These are phyloP conservation scores for Neosalanx taihuensis DNA, from an alignment of 2,797 vertebrate species.

Conservation along the genomic window DNA sequence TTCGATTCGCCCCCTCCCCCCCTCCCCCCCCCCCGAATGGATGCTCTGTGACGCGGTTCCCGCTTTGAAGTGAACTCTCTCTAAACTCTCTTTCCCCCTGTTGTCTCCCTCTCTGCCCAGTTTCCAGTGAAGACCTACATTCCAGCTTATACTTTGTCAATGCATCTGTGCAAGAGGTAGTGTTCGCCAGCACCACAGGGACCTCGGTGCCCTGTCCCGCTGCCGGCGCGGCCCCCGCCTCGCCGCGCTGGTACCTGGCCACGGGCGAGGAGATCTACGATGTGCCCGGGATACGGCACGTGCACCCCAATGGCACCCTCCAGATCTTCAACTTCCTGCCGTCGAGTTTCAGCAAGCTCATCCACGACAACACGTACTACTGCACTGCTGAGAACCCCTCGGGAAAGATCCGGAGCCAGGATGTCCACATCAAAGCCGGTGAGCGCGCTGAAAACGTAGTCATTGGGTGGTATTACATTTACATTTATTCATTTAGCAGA, in stretches of 20 bases:
- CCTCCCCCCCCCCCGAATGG: no score
- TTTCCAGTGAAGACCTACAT: constrained; percentile 96
- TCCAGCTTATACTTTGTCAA: constrained; percentile 99
- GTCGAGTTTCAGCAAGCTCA: constrained; percentile 99
- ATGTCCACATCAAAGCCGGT: constrained; percentile 99
- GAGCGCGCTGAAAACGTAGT: constrained; percentile 46
- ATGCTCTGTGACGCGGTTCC: no score
- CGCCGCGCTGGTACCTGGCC: constrained; percentile 97
- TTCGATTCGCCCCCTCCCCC: no score
- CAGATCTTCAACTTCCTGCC: constrained; percentile 99
- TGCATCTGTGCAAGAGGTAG: constrained; percentile 99
- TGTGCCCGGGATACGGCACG: constrained; percentile 98
- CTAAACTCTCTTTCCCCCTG: constrained; percentile 25
- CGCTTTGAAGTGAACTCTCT: not conserved
- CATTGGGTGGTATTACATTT: no score
- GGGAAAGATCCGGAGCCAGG: constrained; percentile 99
- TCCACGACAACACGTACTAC: constrained; percentile 99
- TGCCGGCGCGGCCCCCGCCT: constrained; percentile 89
- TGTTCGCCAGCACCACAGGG: constrained; percentile 99
- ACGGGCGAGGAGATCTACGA: constrained; percentile 99
- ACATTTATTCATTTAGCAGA: no score
- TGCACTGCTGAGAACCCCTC: constrained; percentile 99
- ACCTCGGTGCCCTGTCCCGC: constrained; percentile 97
- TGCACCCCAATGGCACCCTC: constrained; percentile 98
- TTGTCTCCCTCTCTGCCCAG: constrained; percentile 69